Percentiles rank a stretch among this genome's conserved stretches.
phyloP scores from a whole-genome alignment of 2,113 vertebrate genomes.

The Piprites chloris region DNA sequence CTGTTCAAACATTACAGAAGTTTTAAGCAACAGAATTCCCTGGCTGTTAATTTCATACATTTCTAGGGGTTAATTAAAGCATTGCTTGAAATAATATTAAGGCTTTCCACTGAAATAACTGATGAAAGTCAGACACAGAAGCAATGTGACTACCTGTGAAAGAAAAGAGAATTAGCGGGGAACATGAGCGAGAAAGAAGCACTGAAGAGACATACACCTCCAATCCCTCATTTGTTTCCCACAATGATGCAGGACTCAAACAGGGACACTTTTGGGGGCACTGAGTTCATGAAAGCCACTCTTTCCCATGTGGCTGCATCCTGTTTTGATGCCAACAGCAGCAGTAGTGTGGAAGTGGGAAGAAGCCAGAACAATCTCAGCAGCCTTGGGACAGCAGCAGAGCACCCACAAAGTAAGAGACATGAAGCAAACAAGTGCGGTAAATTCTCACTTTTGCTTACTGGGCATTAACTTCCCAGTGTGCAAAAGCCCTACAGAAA shows the following conservation, averaged over 20 bases:
- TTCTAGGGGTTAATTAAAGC: not conserved
- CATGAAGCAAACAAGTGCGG: not conserved
- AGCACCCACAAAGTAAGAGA: not conserved
- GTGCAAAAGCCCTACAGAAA: not conserved
- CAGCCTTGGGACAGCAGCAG: not conserved
- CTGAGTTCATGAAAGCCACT: not conserved
- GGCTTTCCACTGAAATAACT: not conserved
- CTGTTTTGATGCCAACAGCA: not conserved
- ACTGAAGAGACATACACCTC: not conserved
- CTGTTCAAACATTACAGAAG: not conserved
- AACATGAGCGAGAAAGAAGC: not conserved
- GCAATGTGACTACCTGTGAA: not conserved
- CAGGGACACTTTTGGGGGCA: not conserved
- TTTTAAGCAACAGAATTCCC: not conserved
- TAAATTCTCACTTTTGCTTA: not conserved
- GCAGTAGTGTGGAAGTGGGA: not conserved
- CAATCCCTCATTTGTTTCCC: not conserved
- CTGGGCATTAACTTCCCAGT: not conserved
- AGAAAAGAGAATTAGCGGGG: not conserved
- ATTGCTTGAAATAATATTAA: not conserved
- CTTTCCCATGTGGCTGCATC: not conserved
- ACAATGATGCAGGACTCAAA: not conserved
- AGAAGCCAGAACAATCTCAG: not conserved
- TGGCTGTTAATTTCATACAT: not conserved
- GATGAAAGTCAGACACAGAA: not conserved